phyloP scores from a whole-genome alignment of 2,797 vertebrate genomes.

The Acestrorhynchus altus region DNA sequence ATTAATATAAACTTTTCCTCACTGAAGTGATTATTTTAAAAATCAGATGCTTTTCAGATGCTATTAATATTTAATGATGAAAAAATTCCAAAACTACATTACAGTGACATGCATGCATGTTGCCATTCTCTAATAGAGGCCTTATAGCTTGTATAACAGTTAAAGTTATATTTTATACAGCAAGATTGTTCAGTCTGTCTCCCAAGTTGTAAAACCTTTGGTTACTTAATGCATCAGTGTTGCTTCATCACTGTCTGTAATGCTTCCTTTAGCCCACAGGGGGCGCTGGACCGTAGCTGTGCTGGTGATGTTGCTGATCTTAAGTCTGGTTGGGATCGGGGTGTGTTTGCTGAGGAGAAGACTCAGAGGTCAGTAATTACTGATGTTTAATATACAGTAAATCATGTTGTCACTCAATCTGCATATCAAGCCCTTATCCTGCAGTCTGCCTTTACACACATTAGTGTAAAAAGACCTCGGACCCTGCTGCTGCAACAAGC shows the following conservation, averaged over 20 bases:
- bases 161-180: too few species aligned
- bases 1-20: too few species aligned
- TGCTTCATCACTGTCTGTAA: background rate
- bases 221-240: background rate
- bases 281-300: conserved; percentile 79
- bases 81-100: background rate
- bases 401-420: background rate
- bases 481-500: too few species aligned
- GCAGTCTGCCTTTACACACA: too few species aligned
- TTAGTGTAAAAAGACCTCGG: too few species aligned
- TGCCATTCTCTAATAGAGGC: too few species aligned
- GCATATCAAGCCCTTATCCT: too few species aligned
- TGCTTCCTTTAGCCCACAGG: conserved; percentile 72
- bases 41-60: too few species aligned
- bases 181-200: background rate
- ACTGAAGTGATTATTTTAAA: too few species aligned
- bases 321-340: conserved; percentile 69
- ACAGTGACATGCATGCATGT: background rate
- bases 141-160: too few species aligned
- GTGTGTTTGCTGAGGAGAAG: conserved; percentile 69
- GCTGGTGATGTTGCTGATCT: conserved; percentile 70
- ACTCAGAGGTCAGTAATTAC: conserved; percentile 79
- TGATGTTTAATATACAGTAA: background rate
- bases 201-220: background rate
- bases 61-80: too few species aligned